Base-by-base conservation (phyloP, 2,797 vertebrate species). In the Sebastes oblongus region DNA sequence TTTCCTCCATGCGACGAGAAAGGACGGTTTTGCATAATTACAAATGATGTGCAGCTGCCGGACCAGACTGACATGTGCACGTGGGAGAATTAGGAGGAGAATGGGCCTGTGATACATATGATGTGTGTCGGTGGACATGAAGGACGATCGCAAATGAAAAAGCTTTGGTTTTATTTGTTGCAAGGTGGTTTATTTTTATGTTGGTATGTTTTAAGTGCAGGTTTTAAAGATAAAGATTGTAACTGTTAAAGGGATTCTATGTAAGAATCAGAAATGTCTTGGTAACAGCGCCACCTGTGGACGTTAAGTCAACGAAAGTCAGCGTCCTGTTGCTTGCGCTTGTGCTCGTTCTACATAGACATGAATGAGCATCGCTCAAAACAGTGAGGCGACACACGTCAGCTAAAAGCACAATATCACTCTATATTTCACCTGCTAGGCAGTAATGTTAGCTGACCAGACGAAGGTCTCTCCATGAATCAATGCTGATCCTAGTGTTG, bases 21-120 rank as follows among this genome's bases (percentile, higher is more conserved):
- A 91, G 86, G 66, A 85, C 94, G 91, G 84, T 90, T 97, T 97
- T 95, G 95, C 96, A 96, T 97, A 96, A 96, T 96, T 96, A 97
- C 95, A 93, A 96, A 95, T 93, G 95, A 95, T 96, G 95, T 86
- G 95, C 91, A 93, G 93, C 94, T 92, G 94, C 69, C 29, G 95
- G 81, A 81, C 66, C 62, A 54, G 84, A 76, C 62, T 71, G 72
- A 95, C 95, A 93, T 91, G 94, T 92, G 94, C 82, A 77, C 89
- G 91, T 92, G 86, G 92, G 94, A 94, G 92, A 94, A 93, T 91
- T 46, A 78, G 59, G 54, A 75, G 61, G 68, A 80, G 77, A 71
- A 82, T 12, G 64, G 22, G 39, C 7, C 16, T 16, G 62, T 58
- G 75, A 80, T 42, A 34, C 70, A 77, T 36, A 12, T 18, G 58